Evolutionary conservation across 2,113 vertebrate species (phyloP), one percentile per base, ranked within the genome.

Genomic region (Hippotragus niger): DNA sequence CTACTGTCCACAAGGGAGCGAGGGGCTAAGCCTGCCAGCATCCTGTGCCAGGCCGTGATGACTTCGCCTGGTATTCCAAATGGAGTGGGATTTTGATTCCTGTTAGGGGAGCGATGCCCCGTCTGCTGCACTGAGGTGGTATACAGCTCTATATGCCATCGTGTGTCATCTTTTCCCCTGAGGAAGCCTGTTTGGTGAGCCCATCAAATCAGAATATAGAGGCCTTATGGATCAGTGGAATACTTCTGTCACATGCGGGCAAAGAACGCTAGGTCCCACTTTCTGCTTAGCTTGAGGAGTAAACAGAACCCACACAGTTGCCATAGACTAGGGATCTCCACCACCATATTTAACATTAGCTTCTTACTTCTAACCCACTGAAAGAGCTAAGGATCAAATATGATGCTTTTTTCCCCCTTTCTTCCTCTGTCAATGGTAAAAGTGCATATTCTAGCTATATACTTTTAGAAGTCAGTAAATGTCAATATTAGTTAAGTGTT

Each of bases 401-500:
- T 33, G 15, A 45, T 43, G 21, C 62, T 88, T 92, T 40, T 45
- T 33, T 78, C 45, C 2, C 83, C 23, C 33, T 62, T n/a, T 27
- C 33, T 27, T 62, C 58, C 23, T 53, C 19, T 87, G 55, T 64
- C 90, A 29, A 31, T 21, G 16, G 47, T 86, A 95, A 81, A 96
- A 98, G 98, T 97, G 98, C 98, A 95, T 98, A 98, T 98, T 98
- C 98, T 97, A 88, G 94, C 96, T 96, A 94, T 98, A 98, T 84
- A 97, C 97, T 98, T 98, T 98, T 92, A 96, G 95, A 97, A 99
- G 98, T 99, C 98, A 98, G 98, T 98, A 98, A 99, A 99, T 98
- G 99, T 99, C 99, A 99, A 99, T 98, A 99, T 98, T 98, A 97
- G 97, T 85, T 98, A 98, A 99, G 98, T 98, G 98, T 99, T 99